phyloP scores from a whole-genome alignment of 2,797 vertebrate species.

The Macropodus opercularis region DNA sequence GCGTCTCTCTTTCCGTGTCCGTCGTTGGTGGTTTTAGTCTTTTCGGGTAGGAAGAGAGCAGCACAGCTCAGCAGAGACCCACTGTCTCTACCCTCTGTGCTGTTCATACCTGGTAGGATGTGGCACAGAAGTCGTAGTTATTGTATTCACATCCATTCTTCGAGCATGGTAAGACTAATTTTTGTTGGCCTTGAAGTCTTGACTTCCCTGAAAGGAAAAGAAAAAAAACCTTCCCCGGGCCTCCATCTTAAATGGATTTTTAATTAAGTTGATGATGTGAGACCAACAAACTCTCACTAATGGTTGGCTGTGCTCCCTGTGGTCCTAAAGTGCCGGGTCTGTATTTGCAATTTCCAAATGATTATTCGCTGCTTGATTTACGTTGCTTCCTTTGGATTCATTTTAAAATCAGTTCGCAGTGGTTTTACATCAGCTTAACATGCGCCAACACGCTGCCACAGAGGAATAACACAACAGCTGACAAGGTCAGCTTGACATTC shows the following conservation, averaged over 20 bases:
- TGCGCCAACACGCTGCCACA: constrained; percentile 12
- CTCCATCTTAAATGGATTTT: constrained; percentile 73
- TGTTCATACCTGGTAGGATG: constrained; percentile 41
- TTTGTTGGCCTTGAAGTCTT: constrained; percentile 60
- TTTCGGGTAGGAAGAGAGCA: constrained; percentile 44
- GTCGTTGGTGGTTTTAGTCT: constrained; percentile 37
- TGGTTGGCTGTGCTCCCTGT: constrained; percentile 70
- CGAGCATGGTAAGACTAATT: constrained; percentile 37
- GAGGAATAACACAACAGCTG: constrained; percentile 29
- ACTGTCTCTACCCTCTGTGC: constrained; percentile 20
- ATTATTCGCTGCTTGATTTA: constrained; percentile 73
- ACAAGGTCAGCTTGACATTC: constrained; percentile 54
- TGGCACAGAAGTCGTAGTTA: constrained; percentile 43
- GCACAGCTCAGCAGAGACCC: constrained; percentile 43
- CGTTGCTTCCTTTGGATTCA: constrained; percentile 60
- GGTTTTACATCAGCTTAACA: constrained; percentile 41
- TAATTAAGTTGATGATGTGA: constrained; percentile 81
- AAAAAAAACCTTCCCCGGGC: constrained; percentile 56
- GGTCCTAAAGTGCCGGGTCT: constrained; percentile 63
- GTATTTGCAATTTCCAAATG: constrained; percentile 70
- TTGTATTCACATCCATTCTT: constrained; percentile 39
- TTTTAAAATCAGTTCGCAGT: constrained; percentile 52
- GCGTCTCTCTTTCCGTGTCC: constrained; percentile 36
- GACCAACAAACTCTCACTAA: constrained; percentile 73
- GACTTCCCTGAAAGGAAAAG: constrained; percentile 42